Conservation (phyloP, 2,888 invertebrate genomes). For the Stratiomys singularior region DNA sequence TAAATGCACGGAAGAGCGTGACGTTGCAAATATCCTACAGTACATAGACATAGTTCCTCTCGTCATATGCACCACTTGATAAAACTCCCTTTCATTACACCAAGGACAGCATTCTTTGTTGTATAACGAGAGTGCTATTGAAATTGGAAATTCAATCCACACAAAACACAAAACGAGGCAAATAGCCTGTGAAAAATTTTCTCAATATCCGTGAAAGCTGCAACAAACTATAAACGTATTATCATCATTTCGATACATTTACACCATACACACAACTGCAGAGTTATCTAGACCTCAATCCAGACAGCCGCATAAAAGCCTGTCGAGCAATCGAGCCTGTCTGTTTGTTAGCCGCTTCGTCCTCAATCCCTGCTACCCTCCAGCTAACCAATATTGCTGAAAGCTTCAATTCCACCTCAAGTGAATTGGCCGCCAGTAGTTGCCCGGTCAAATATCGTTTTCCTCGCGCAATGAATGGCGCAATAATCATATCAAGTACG, state of each 20-base stretch:
- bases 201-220: background rate
- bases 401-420: background rate
- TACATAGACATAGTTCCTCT: too few relatives aligned
- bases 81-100: background rate
- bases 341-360: too few relatives aligned
- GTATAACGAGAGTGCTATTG: background rate
- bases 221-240: conserved; percentile 7
- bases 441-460: conserved; percentile 4
- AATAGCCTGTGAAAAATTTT: conserved; percentile 10
- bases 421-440: background rate
- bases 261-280: conserved; percentile 6
- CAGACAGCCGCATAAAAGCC: conserved; percentile 17
- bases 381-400: background rate
- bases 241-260: conserved; percentile 15
- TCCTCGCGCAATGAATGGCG: background rate
- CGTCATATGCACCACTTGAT: too few relatives aligned
- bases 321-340: background rate
- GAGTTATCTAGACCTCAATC: conserved; percentile 1
- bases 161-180: background rate
- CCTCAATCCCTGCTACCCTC: background rate
- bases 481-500: conserved; percentile 36
- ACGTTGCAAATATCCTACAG: too few relatives aligned
- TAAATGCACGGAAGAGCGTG: too few relatives aligned
- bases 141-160: conserved; percentile 16
- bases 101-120: background rate